Conservation (phyloP, 2,113 vertebrate genomes). For the Sarotherodon lohbergeri region DNA sequence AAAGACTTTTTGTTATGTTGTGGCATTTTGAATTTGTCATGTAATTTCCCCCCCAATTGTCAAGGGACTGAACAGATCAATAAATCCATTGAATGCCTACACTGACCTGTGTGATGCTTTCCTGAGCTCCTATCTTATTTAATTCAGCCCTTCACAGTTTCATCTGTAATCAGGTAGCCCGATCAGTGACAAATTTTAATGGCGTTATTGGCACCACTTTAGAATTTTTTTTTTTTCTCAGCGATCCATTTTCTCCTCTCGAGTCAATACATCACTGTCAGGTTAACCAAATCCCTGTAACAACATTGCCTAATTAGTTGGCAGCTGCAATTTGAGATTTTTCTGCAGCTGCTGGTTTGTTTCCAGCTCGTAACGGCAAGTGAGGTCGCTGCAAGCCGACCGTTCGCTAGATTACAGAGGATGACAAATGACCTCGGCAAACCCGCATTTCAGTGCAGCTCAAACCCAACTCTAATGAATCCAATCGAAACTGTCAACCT, state of each 20-base stretch:
- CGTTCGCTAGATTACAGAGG: not conserved
- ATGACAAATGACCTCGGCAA: not conserved
- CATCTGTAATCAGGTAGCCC: not conserved
- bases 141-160: not conserved
- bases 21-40: constrained; percentile 49
- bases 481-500: not conserved
- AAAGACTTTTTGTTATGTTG: constrained; percentile 34
- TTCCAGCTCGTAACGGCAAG: not conserved
- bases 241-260: not conserved
- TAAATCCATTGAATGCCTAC: constrained; percentile 67
- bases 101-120: not conserved
- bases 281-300: not conserved
- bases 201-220: not conserved
- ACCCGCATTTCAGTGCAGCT: not conserved
- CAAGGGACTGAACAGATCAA: constrained; percentile 69
- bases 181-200: not conserved
- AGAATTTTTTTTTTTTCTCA: not conserved
- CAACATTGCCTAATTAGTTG: not conserved
- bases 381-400: not conserved
- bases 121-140: not conserved
- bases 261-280: constrained; percentile 6
- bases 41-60: constrained; percentile 53
- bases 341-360: not conserved
- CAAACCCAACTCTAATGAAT: not conserved
- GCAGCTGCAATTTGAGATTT: not conserved